Conservation (phyloP, 2,113 vertebrate genomes). For the Dromaius novaehollandiae region DNA sequence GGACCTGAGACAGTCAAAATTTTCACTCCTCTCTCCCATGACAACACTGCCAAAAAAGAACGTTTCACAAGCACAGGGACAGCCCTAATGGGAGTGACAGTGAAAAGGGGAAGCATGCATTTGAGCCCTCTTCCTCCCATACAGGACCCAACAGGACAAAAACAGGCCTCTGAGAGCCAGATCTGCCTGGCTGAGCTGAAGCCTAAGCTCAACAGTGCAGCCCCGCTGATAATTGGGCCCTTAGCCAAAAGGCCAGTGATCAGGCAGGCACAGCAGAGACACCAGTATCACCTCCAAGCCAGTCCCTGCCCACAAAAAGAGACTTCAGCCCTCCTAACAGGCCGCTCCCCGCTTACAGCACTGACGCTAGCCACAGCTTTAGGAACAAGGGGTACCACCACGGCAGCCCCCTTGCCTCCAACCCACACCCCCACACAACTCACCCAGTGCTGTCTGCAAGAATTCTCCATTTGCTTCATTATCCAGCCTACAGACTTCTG, state of each 20-base stretch:
- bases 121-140: not conserved
- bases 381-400: too few relatives aligned
- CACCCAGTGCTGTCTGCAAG: too few relatives aligned
- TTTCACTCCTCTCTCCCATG: not conserved
- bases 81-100: not conserved
- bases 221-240: too few relatives aligned
- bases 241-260: too few relatives aligned
- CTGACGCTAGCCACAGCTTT: too few relatives aligned
- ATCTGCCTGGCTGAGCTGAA: not conserved
- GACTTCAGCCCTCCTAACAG: too few relatives aligned
- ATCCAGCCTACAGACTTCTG: not conserved
- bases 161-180: not conserved
- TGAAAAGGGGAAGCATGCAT: not conserved
- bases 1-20: accelerated
- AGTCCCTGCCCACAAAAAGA: too few relatives aligned
- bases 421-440: not conserved
- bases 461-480: not conserved
- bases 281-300: too few relatives aligned
- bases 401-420: not conserved
- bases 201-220: too few relatives aligned
- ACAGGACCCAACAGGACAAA: accelerated
- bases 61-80: not conserved
- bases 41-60: not conserved
- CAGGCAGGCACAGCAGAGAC: too few relatives aligned
- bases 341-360: too few relatives aligned